Evolutionary conservation across 1,140 invertebrate genomes (phyloP).

Genomic region (Heliconius hewitsoni): DNA sequence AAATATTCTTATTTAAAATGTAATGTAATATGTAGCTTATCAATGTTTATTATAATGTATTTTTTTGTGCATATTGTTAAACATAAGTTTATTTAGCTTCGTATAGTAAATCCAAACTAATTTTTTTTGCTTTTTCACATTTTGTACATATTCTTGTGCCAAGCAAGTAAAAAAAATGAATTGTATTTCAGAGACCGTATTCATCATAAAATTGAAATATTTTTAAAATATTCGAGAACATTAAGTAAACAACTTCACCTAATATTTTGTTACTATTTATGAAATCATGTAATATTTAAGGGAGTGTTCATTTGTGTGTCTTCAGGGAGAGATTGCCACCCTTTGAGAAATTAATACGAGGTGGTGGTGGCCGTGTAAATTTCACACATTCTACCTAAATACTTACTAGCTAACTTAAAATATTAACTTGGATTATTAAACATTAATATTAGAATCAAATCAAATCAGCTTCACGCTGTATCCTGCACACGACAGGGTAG

Average conservation of each 20-base stretch:
- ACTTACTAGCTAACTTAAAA: background rate
- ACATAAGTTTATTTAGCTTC: too few relatives aligned
- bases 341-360: constrained; percentile 26
- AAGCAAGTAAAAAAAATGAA: too few relatives aligned
- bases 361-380: constrained; percentile 21
- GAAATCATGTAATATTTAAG: constrained; percentile 11
- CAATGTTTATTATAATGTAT: too few relatives aligned
- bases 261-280: background rate
- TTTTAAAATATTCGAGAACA: too few relatives aligned
- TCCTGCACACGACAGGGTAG: too few relatives aligned
- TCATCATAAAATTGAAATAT: too few relatives aligned
- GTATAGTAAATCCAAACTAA: too few relatives aligned
- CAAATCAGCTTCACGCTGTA: too few relatives aligned
- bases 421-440: background rate
- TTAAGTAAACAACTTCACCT: background rate
- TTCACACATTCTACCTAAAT: constrained; percentile 19
- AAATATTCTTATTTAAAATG: background rate
- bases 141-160: too few relatives aligned
- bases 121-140: too few relatives aligned
- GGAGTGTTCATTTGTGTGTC: constrained; percentile 23
- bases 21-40: background rate
- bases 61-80: too few relatives aligned
- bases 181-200: too few relatives aligned
- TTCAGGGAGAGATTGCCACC: constrained; percentile 19
- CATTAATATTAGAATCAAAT: background rate